phyloP scores from a whole-genome alignment of 2,113 vertebrate genomes.

The Typhlomys cinereus region DNA sequence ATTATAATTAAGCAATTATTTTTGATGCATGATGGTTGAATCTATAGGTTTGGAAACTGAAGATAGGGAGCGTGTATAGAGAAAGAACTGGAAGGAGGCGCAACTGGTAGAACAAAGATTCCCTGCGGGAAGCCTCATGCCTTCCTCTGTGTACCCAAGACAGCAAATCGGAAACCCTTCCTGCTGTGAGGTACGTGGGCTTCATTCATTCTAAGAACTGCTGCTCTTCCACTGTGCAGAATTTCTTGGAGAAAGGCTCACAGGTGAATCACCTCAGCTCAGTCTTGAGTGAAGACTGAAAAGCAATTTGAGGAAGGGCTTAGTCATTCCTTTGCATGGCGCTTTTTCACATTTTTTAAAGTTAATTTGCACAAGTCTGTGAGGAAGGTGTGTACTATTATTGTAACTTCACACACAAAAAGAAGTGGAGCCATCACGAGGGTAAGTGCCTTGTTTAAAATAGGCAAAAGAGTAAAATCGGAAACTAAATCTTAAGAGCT shows the following conservation, averaged over 20 bases:
- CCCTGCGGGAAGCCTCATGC: background rate
- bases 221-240: background rate
- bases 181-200: background rate
- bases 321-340: background rate
- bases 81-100: too few species aligned
- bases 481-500: background rate
- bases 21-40: too few species aligned
- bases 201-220: background rate
- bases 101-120: too few species aligned
- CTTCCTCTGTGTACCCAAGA: background rate
- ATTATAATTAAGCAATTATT: too few species aligned
- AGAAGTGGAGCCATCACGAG: constrained; percentile 1
- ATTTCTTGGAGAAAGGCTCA: background rate
- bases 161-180: background rate
- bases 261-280: background rate
- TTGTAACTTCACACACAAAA: background rate
- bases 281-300: background rate
- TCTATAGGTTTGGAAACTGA: too few species aligned
- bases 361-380: background rate
- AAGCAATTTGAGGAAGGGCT: background rate
- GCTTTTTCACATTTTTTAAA: background rate
- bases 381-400: background rate
- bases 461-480: constrained; percentile 3
- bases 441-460: background rate
- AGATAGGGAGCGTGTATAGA: too few species aligned